Evolutionary conservation across 2,888 invertebrate genomes (phyloP).

Genomic region (Erynnis tages): DNA sequence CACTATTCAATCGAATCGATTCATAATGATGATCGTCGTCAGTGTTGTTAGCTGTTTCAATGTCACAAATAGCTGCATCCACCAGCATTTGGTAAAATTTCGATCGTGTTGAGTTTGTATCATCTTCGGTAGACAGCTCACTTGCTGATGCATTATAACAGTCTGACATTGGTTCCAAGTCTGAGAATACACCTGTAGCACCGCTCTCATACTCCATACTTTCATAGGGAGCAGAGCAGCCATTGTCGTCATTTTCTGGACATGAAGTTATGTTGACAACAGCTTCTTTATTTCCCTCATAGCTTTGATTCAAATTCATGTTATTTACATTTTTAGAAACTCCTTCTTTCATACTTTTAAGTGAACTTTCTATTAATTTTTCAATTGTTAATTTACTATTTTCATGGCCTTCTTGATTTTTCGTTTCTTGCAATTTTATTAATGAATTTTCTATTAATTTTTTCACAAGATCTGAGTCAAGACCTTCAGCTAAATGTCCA

Average conservation of each 20-base stretch:
- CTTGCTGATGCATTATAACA: slow-evolving; percentile 87
- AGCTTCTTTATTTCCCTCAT: slow-evolving; percentile 46
- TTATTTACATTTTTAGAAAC: slow-evolving; percentile 40
- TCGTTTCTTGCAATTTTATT: slow-evolving; percentile 80
- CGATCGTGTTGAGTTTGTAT: slow-evolving; percentile 83
- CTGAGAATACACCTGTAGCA: slow-evolving; percentile 75
- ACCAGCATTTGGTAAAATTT: slow-evolving; percentile 89
- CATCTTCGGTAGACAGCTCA: slow-evolving; percentile 84
- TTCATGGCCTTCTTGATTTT: slow-evolving; percentile 69
- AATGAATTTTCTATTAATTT: slow-evolving; percentile 86
- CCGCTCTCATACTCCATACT: slow-evolving; percentile 87
- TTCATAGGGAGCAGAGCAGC: slow-evolving; percentile 88
- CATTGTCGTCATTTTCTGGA: slow-evolving; percentile 74
- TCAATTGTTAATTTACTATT: slow-evolving; percentile 70
- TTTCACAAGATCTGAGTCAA: slow-evolving; percentile 83
- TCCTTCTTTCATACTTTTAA: slow-evolving; percentile 68
- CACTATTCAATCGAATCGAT: slow-evolving; percentile 84
- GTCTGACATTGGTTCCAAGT: slow-evolving; percentile 83
- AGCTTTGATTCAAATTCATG: slow-evolving; percentile 46
- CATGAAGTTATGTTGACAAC: slow-evolving; percentile 44
- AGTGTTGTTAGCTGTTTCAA: slow-evolving; percentile 82
- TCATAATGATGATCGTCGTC: slow-evolving; percentile 88
- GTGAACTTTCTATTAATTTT: slow-evolving; percentile 76
- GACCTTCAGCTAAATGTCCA: slow-evolving; percentile 82
- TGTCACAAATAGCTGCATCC: slow-evolving; percentile 85